These are phyloP conservation scores for Tachuris rubrigastra DNA, from an alignment of 2,113 vertebrate species.

Conservation along the genomic window DNA sequence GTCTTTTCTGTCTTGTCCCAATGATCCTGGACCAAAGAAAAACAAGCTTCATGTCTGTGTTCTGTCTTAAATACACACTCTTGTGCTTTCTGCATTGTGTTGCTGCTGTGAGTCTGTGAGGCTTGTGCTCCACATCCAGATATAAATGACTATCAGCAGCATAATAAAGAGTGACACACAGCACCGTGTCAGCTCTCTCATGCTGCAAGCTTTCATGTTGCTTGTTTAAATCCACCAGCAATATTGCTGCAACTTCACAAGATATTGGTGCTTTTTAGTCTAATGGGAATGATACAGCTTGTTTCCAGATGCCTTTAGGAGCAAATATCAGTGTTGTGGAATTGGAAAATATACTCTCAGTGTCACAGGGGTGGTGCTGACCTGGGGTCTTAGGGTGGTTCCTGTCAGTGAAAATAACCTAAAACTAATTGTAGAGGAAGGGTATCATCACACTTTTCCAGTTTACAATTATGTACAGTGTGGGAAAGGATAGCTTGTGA, in stretches of 20 bases:
- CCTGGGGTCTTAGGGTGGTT: neutral
- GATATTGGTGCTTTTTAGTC: conserved; percentile 6
- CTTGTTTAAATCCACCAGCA: conserved; percentile 15
- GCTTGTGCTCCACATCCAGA: neutral
- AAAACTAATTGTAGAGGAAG: neutral
- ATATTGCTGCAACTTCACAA: neutral
- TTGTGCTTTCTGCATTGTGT: neutral
- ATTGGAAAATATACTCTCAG: neutral
- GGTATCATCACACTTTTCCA: neutral
- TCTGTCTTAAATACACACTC: neutral
- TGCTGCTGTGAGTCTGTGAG: neutral
- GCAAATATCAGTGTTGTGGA: neutral
- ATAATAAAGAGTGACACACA: neutral
- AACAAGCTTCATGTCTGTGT: neutral
- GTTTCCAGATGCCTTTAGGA: conserved; percentile 35
- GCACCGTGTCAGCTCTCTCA: neutral
- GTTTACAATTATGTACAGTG: neutral
- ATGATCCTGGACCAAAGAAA: neutral
- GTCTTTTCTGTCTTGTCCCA: neutral
- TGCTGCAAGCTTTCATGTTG: neutral
- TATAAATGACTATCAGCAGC: neutral
- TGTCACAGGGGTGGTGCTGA: neutral
- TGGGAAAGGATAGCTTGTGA: neutral
- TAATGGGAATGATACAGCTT: neutral
- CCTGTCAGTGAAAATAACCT: neutral